Base-by-base conservation (phyloP, 2,888 invertebrate species). In the Drosophila meridionalis region DNA sequence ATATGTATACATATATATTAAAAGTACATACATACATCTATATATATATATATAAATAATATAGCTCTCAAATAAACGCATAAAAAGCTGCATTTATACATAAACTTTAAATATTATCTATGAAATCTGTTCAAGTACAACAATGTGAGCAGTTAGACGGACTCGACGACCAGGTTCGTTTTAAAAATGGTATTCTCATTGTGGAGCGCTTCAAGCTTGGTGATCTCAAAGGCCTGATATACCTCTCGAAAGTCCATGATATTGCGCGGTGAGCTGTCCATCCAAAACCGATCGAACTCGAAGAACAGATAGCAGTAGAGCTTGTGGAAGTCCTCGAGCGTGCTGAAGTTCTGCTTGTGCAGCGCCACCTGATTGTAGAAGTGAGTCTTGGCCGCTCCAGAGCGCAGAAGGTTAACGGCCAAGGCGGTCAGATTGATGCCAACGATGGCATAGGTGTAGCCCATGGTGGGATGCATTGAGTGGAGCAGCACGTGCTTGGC, bases 181-280 rank as follows among this genome's bases (percentile, higher is more conserved):
- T 96, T 96, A 93, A 97, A 97, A 53, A 96, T 94, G 42, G 96
- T 95, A 45, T 94, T 94, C 36, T 96, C 95, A 92, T 96, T 95
- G 58, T 95, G 94, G 69, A 98, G 93, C 73, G 95, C 94, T 74
- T 93, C 93, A 89, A 95, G 94, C 56, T 98, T 95, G 69, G 95
- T 95, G 80, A 94, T 95, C 92, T 97, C 97, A 93, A 98, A 99
- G 89, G 95, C 96, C 86, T 97, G 96, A 91, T 96, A 96, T 68
- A 99, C 97, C 55, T 95, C 94, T 40, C 97, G 97, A 93, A 99
- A 99, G 91, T 99, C 98, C 99, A 99, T 99, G 77, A 99, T 98
- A 92, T 97, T 97, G 79, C 95, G 95, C 0, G 99, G 99, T 90
- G 98, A 97, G 30, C 97, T 96, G 76, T 96, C 95, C 81, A 98